Base-by-base conservation (phyloP, 2,888 invertebrate genomes). In the Lypha dubia region DNA sequence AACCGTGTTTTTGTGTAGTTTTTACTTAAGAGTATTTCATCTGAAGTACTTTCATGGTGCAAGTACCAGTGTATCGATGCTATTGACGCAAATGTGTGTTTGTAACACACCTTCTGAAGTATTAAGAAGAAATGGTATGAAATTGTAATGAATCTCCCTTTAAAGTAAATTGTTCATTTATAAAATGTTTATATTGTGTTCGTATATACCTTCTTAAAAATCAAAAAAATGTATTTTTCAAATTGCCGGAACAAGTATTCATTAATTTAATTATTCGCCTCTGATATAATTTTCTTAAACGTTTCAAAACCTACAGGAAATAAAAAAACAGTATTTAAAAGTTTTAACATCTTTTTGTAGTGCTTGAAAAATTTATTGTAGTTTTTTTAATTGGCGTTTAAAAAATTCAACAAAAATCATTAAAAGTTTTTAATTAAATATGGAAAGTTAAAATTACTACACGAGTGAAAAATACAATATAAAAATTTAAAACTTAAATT, bases 91-190 rank as follows among this genome's bases (percentile, higher is more conserved):
- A 1, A 7, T 56, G 11, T 51, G 13, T 65, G 67, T 79, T 51
- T 24, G 49, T 20, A 49, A 20, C 20, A 79, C 56, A 81, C 83
- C 74, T 86, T 79, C 83, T 79, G 65, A 74, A 70, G 73, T 51
- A 22, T 51, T 22, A 11, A 70, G 84, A 28, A 9, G 28, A 20
- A 24, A 80, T 74, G 51, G 62, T 79, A 41, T 75, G 76, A 80
- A 80, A 73, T 62, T 53, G 20, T 74, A 63, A 65, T 75, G 70
- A 68, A 70, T 70, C 63, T 63, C 17, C 63, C 51, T 68, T 68
- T 51, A 62, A 62, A 24, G 28, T 53, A 53, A 53, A 28, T 53
- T 53, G 24, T 51, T 51, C 46, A 17, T 46, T 46, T 46, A 46
- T 46, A 1, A 46, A 17, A 46, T 7, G 17, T 46, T 46, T 17